Base-by-base conservation (phyloP, 2,113 vertebrate genomes). In the Tricholaema leucomelas region DNA sequence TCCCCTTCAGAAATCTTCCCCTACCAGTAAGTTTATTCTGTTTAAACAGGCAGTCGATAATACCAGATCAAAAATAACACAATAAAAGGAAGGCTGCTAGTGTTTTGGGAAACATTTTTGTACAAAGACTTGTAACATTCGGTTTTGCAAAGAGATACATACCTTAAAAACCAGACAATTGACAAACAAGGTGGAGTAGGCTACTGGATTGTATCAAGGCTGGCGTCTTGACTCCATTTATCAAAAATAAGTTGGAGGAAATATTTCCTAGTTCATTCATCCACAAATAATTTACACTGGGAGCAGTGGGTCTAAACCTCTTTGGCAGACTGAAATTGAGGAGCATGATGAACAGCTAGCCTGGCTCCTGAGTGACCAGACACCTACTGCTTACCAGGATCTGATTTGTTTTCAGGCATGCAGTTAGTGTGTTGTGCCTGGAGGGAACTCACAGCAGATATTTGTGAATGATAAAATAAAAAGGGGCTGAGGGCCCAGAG, bases 391-490 rank as follows among this genome's bases (percentile, higher is more conserved):
- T 84, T 88, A 84, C 93, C 80, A 91, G 71, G 90, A 83, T 94
- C 87, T 96, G 70, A 52, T 87, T 85, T 69, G 38, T 67, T 70
- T 90, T 74, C 79, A 92, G 69, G 75, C 91, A 85, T 72, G 88
- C 67, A 93, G 81, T 74, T 91, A 7, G 46, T 78, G 82, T 89
- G 81, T 94, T 74, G 77, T 61, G 75, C 88, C 79, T 91, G 89
- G 74, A 91, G 90, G 88, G 85, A 95, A 18, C 81, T 90, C 95
- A 93, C 86, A 72, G 70, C 91, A 96, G 96, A 85, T 95, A 88
- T 91, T 96, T 97, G 95, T 94, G 55, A 87, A 90, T 76, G 94
- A 94, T 90, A 94, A 95, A 92, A 91, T 84, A 95, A 88, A 91
- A 93, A 85, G 82, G 58, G 48, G 11, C 76, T 86, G 81, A 92